A percentile compares a stretch with the other conserved stretches of the same genome.
phyloP scores from a whole-genome alignment of 2,888 invertebrate genomes.

The Nemoura dubitans region DNA sequence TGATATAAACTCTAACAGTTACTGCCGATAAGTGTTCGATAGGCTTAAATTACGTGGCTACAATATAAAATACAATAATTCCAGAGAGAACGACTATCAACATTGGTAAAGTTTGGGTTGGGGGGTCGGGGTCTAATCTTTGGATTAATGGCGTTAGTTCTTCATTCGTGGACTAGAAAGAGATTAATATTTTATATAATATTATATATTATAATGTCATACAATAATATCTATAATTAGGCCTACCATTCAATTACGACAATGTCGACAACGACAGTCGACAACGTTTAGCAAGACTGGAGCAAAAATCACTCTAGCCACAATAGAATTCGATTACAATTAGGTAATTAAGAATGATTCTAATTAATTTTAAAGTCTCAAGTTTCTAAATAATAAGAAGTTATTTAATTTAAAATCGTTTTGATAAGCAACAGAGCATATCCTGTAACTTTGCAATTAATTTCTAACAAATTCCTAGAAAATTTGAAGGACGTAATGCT shows the following conservation, averaged over 20 bases:
- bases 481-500: neutral
- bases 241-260: too few species aligned
- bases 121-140: slow-evolving; percentile 3
- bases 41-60: neutral
- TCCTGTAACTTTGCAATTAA: neutral
- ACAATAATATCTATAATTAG: neutral
- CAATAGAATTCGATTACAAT: too few species aligned
- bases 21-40: neutral
- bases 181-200: neutral
- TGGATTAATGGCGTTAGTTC: slow-evolving; percentile 26
- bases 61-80: neutral
- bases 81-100: slow-evolving; percentile 31
- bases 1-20: slow-evolving; percentile 34
- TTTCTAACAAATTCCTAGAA: neutral
- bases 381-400: too few species aligned
- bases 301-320: too few species aligned
- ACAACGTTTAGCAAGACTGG: too few species aligned
- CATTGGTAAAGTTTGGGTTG: slow-evolving; percentile 28
- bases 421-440: too few species aligned
- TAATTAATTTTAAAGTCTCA: too few species aligned
- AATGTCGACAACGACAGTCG: too few species aligned
- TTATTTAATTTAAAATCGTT: too few species aligned
- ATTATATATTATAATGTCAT: neutral
- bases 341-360: too few species aligned
- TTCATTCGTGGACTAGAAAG: slow-evolving; percentile 33